phyloP scores from a whole-genome alignment of 2,888 invertebrate genomes.

The Clanis bilineata region DNA sequence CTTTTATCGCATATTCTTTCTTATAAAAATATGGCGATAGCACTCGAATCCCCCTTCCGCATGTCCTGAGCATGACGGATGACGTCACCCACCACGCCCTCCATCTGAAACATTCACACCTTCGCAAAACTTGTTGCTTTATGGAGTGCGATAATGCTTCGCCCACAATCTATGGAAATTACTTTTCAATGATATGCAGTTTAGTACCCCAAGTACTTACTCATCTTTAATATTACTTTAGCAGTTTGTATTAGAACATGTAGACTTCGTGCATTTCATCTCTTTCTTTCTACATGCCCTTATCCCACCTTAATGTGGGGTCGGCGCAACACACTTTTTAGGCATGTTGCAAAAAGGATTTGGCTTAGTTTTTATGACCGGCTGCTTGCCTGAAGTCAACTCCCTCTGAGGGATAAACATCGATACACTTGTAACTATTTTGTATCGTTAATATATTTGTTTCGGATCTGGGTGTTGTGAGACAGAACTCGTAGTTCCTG shows the following conservation, averaged over 20 bases:
- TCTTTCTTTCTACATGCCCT: too few relatives aligned
- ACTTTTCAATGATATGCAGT: constrained; percentile 1
- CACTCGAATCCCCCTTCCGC: neutral
- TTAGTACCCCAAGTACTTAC: neutral
- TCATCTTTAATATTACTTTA: neutral
- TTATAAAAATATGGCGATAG: neutral
- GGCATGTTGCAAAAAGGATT: too few relatives aligned
- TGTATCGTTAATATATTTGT: too few relatives aligned
- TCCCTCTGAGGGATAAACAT: too few relatives aligned
- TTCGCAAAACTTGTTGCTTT: constrained; percentile 5
- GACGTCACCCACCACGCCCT: neutral
- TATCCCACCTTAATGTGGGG: too few relatives aligned
- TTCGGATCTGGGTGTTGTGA: too few relatives aligned
- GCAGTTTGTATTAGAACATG: neutral
- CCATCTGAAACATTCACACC: neutral
- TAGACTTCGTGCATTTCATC: too few relatives aligned
- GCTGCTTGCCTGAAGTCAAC: too few relatives aligned
- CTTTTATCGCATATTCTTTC: neutral
- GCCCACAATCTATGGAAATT: neutral
- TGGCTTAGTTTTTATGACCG: too few relatives aligned
- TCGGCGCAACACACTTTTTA: too few relatives aligned
- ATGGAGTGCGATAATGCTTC: neutral
- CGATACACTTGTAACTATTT: too few relatives aligned
- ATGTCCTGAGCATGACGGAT: neutral
- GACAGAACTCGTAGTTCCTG: too few relatives aligned